Evolutionary conservation across 2,797 vertebrate species (phyloP).

Genomic region (Delichon dasypus): DNA sequence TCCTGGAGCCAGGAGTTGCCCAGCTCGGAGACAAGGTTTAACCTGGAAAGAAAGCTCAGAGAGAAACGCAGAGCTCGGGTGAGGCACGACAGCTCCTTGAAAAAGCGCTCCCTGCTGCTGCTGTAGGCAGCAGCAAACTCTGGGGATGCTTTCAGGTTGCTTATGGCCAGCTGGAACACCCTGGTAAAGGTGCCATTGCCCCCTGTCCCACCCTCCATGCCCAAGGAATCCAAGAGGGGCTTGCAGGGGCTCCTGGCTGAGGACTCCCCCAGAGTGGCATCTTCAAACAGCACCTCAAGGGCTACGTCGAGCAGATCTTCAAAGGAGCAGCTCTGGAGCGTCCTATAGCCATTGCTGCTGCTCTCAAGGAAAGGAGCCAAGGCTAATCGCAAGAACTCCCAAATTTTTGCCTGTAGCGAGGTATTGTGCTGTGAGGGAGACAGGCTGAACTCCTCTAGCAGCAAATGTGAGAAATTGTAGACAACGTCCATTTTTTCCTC

Average conservation of each 20-base stretch:
- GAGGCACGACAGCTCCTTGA: slow-evolving; percentile 30
- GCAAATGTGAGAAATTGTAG: slow-evolving; percentile 33
- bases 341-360: neutral
- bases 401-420: neutral
- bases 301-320: neutral
- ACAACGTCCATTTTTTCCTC: slow-evolving; percentile 27
- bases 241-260: slow-evolving; percentile 27
- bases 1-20: slow-evolving; percentile 46
- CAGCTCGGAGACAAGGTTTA: neutral
- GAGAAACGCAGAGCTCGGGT: slow-evolving; percentile 23
- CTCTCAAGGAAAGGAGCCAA: slow-evolving; percentile 46
- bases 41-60: neutral
- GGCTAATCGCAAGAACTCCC: neutral
- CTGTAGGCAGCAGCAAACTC: slow-evolving; percentile 42
- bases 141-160: slow-evolving; percentile 21
- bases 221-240: slow-evolving; percentile 20
- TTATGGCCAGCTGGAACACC: slow-evolving; percentile 46
- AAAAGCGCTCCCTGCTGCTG: slow-evolving; percentile 7
- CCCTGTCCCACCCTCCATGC: neutral
- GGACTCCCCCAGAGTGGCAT: neutral
- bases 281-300: slow-evolving; percentile 53
- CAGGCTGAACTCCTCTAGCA: slow-evolving; percentile 17
- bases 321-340: slow-evolving; percentile 14
- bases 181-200: slow-evolving; percentile 5
- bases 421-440: neutral